Conservation (phyloP, 2,113 vertebrate genomes). For the Gymnobelideus leadbeateri region DNA sequence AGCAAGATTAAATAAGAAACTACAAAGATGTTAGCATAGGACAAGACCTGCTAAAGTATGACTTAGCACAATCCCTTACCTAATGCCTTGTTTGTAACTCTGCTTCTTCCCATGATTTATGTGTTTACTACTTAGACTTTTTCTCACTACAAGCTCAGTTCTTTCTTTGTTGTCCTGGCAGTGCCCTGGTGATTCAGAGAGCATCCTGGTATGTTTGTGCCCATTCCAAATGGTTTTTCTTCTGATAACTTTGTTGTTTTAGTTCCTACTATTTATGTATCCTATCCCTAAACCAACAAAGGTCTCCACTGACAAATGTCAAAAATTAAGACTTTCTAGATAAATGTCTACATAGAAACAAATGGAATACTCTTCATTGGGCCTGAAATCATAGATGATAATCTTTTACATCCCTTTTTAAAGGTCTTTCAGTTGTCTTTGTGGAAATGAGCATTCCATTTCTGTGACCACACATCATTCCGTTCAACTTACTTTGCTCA, state of each 20-base stretch:
- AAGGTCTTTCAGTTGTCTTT: background rate
- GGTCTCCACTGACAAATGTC: background rate
- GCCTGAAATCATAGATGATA: background rate
- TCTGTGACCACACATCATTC: background rate
- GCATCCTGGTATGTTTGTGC: background rate
- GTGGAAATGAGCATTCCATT: background rate
- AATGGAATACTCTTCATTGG: background rate
- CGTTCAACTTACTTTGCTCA: background rate
- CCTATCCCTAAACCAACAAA: background rate
- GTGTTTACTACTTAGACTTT: too few relatives aligned
- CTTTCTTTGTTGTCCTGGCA: too few relatives aligned
- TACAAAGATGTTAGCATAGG: too few relatives aligned
- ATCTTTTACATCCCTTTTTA: too few relatives aligned
- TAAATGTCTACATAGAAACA: background rate
- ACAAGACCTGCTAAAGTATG: too few relatives aligned
- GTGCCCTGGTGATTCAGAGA: background rate
- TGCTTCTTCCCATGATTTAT: too few relatives aligned
- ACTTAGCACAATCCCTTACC: too few relatives aligned
- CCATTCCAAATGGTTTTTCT: background rate
- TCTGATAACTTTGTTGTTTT: background rate
- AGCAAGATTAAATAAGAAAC: background rate
- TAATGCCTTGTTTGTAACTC: too few relatives aligned
- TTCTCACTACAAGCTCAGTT: too few relatives aligned
- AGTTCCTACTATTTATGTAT: background rate
- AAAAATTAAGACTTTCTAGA: too few relatives aligned